Base-by-base conservation (phyloP, 1,140 invertebrate genomes). In the Solen grandis region DNA sequence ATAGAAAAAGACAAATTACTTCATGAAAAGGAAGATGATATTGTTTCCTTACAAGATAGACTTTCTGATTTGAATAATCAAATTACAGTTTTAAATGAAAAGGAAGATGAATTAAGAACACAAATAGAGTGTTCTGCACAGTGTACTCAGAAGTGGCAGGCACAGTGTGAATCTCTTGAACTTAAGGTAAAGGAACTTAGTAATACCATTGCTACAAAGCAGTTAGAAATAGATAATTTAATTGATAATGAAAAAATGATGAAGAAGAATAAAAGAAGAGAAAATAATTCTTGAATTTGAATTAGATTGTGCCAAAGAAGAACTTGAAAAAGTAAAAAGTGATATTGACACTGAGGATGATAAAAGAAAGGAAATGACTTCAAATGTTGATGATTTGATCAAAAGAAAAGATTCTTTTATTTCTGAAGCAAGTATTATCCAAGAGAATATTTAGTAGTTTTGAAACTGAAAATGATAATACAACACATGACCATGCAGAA, bases 231-330 rank as follows among this genome's bases (percentile, higher is more conserved):
- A 19, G 33, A 69, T 46, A 46, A 59, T 38, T 35, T 76, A 8
- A 76, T 25, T 60, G 41, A 35, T 5, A 76, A 65, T 76, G 73
- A 76, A 76, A 60, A 55, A 10, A 31, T 76, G 29, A 13, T 78
- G 4, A 68, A n/a, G 59, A 22, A 65, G 31, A 36, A 38, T 78
- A 27, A 68, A 69, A 36, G 75, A 78, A 57, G 75, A 78, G 60
- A 78, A 78, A 50, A 78, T 78, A 25, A 78, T 78, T 69, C 29
- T 78, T 19, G 75, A 78, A 60, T 78, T 68, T 78, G 75, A 78
- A 69, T 35, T 78, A 25, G 75, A 78, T 41, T 68, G 63, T 68
- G 75, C 75, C 19, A 78, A 78, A 50, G 75, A 78, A 29, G 75
- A 78, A 50, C 29, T 78, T 22, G 50, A 69, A 46, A 66, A 69